Evolutionary conservation across 2,113 vertebrate species (phyloP).

Genomic region (Hydrolagus affinis): DNA sequence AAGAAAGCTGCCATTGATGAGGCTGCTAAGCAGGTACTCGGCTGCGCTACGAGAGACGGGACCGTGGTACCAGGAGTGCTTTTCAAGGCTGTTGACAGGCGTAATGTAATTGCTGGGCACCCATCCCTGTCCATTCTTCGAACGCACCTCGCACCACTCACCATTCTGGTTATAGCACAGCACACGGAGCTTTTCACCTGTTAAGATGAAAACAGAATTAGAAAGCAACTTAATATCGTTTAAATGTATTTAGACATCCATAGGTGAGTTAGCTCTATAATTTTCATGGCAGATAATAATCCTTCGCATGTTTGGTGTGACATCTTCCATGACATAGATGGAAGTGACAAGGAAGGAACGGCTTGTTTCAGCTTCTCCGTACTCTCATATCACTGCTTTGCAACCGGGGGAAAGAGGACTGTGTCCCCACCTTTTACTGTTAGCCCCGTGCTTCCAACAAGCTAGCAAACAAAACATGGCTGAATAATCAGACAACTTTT

Average conservation of each 20-base stretch:
- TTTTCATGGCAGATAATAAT: no score
- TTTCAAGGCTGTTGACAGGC: constrained; percentile 95
- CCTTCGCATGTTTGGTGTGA: no score
- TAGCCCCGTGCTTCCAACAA: background rate
- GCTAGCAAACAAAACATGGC: background rate
- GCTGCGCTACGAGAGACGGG: constrained; percentile 92
- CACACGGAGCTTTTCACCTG: constrained; percentile 93
- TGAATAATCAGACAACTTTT: background rate
- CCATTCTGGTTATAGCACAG: constrained; percentile 97
- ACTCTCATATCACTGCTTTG: no score
- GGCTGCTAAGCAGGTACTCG: constrained; percentile 89
- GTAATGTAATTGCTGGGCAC: constrained; percentile 99
- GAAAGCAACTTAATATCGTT: no score
- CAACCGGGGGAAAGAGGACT: no score
- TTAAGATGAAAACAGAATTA: background rate
- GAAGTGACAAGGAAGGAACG: no score
- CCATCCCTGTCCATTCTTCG: constrained; percentile 97
- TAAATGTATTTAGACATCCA: no score
- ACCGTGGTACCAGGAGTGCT: constrained; percentile 97
- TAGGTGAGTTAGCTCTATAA: no score
- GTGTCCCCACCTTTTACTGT: no score
- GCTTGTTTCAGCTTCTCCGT: no score
- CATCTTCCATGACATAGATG: no score
- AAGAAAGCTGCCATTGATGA: constrained; percentile 96
- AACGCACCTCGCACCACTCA: constrained; percentile 96